Evolutionary conservation across 2,797 vertebrate genomes (phyloP).

Genomic region (Cygnus olor): DNA sequence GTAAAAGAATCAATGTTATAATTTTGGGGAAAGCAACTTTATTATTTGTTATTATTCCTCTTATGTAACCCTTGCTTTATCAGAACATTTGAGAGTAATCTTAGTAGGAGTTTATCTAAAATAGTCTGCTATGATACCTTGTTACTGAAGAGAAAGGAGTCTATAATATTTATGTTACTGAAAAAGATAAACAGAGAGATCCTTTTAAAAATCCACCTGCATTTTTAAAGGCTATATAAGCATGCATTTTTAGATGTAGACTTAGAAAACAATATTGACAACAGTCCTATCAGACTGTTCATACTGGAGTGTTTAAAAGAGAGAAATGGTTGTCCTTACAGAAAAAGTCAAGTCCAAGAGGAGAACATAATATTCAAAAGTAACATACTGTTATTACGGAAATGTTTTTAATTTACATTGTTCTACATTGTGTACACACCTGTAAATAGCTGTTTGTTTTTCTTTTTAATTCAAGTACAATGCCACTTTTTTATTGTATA

Average conservation of each 20-base stretch:
- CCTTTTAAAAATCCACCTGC: background rate
- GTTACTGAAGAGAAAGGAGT: background rate
- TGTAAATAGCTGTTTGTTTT: background rate
- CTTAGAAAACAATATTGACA: background rate
- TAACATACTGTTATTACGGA: background rate
- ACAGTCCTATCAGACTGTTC: background rate
- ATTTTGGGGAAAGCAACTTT: background rate
- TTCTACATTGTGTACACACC: background rate
- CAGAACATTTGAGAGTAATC: background rate
- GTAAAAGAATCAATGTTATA: background rate
- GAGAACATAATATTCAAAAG: background rate
- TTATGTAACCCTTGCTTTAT: background rate
- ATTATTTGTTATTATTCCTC: background rate
- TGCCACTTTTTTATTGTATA: background rate
- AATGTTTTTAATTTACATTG: background rate
- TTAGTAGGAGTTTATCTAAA: background rate
- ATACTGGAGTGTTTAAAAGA: background rate
- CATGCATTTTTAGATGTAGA: background rate
- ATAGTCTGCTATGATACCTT: background rate
- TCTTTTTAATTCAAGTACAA: background rate
- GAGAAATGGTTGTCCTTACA: background rate
- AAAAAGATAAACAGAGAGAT: background rate
- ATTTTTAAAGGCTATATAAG: background rate
- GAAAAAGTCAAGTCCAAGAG: background rate
- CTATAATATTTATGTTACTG: background rate